These are phyloP conservation scores for Morinoia aosen DNA, from an alignment of 2,888 invertebrate species.

Conservation along the genomic window DNA sequence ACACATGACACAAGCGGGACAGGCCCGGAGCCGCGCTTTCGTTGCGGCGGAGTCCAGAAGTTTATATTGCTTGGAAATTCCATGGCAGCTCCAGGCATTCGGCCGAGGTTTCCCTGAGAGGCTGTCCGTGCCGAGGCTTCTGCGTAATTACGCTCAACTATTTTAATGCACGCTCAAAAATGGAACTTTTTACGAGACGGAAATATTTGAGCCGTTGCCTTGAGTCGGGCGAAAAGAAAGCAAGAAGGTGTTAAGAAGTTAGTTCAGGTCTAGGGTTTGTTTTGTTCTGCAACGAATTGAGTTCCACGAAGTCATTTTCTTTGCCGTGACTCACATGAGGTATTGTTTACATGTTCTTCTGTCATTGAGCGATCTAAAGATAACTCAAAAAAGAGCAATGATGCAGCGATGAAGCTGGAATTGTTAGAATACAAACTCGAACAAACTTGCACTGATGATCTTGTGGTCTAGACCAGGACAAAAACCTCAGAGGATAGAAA, in stretches of 20 bases:
- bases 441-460: too few relatives aligned
- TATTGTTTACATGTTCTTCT: too few relatives aligned
- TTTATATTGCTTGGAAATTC: constrained; percentile 1
- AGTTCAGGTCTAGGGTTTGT: not conserved
- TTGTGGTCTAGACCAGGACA: too few relatives aligned
- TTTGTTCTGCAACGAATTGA: not conserved
- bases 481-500: too few relatives aligned
- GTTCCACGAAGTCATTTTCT: not conserved
- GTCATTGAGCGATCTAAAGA: too few relatives aligned
- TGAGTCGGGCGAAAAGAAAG: not conserved
- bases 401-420: too few relatives aligned
- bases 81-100: not conserved
- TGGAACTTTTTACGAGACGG: not conserved
- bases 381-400: too few relatives aligned
- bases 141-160: constrained; percentile 8
- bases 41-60: not conserved
- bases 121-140: not conserved
- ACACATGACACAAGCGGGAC: not conserved
- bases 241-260: not conserved
- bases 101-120: not conserved
- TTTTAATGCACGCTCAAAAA: constrained; percentile 8
- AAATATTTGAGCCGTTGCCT: not conserved
- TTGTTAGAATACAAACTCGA: too few relatives aligned
- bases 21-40: not conserved
- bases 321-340: too few relatives aligned